Percentiles rank a stretch among this genome's conserved stretches.
Conservation (phyloP, 2,113 vertebrate genomes). For the Phylloscopus whistleri region DNA sequence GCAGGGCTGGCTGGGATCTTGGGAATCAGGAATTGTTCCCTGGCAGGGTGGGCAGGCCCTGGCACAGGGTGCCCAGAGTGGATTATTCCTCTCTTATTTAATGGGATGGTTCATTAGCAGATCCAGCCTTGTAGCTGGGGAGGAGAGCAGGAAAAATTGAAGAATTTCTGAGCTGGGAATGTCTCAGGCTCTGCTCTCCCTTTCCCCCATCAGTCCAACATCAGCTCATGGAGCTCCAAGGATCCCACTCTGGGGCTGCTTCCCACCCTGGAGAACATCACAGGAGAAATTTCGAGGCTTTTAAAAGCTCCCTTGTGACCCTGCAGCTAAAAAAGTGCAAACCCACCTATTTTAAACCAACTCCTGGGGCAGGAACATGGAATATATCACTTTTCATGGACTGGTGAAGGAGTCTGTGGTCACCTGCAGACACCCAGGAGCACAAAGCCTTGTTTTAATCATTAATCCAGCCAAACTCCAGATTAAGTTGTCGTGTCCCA, state of each 20-base stretch:
- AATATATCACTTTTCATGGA: neutral
- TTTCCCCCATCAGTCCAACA: neutral
- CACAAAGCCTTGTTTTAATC: neutral
- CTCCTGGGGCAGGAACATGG: neutral
- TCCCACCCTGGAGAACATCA: neutral
- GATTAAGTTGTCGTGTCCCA: slow-evolving; percentile 32
- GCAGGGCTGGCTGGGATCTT: too few relatives aligned
- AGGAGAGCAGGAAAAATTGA: too few relatives aligned
- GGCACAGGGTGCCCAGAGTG: too few relatives aligned
- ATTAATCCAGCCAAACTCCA: slow-evolving; percentile 43
- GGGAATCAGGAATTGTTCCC: too few relatives aligned
- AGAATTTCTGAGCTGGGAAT: neutral
- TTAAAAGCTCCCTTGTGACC: neutral
- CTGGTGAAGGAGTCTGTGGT: neutral
- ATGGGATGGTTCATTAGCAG: too few relatives aligned
- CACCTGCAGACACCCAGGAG: neutral
- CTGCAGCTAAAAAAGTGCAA: neutral
- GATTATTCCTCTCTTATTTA: too few relatives aligned
- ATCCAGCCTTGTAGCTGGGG: too few relatives aligned
- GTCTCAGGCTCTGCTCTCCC: neutral
- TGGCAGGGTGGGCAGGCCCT: too few relatives aligned
- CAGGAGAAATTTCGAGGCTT: neutral
- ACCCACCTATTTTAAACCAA: neutral
- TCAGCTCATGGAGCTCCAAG: rapidly evolving
- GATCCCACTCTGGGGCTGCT: rapidly evolving